Percentiles rank a stretch among this genome's conserved stretches.
These are phyloP conservation scores for Anguilla rostrata DNA, from an alignment of 2,113 vertebrate species.

Conservation along the genomic window DNA sequence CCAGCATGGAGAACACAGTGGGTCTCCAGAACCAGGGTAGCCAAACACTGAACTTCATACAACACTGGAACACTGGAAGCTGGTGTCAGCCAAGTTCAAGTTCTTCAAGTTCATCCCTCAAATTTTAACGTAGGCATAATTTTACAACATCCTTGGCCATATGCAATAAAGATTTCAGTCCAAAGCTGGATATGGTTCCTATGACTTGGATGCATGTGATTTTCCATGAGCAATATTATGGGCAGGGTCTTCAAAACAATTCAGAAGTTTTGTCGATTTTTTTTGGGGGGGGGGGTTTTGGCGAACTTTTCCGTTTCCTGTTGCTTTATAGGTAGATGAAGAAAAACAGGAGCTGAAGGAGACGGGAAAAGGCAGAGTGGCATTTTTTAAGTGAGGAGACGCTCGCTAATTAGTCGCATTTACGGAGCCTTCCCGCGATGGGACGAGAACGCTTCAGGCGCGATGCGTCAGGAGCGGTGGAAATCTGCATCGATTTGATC, in stretches of 20 bases:
- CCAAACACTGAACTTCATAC: no score
- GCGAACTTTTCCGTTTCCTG: not conserved
- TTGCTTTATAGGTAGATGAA: slow-evolving; percentile 16
- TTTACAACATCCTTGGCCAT: not conserved
- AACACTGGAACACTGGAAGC: not conserved
- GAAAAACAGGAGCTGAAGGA: not conserved
- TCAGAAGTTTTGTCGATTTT: not conserved
- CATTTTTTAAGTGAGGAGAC: slow-evolving; percentile 19
- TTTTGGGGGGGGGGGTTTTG: not conserved
- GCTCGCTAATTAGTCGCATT: slow-evolving; percentile 33
- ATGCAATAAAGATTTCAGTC: not conserved
- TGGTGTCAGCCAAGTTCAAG: not conserved
- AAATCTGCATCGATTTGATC: slow-evolving; percentile 9
- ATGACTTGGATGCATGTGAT: not conserved
- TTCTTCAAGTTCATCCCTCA: not conserved
- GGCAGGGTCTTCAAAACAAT: not conserved
- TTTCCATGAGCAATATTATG: not conserved
- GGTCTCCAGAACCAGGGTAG: no score
- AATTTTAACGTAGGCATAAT: not conserved
- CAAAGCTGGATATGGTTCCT: not conserved
- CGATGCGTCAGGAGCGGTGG: not conserved
- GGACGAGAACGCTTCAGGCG: slow-evolving; percentile 8
- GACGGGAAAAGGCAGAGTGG: slow-evolving; percentile 24
- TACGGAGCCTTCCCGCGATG: not conserved
- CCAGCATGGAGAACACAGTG: no score